Evolutionary conservation across 1,140 invertebrate species (phyloP), one percentile per base, ranked within the genome.

Genomic region (Adoxophyes honmai): DNA sequence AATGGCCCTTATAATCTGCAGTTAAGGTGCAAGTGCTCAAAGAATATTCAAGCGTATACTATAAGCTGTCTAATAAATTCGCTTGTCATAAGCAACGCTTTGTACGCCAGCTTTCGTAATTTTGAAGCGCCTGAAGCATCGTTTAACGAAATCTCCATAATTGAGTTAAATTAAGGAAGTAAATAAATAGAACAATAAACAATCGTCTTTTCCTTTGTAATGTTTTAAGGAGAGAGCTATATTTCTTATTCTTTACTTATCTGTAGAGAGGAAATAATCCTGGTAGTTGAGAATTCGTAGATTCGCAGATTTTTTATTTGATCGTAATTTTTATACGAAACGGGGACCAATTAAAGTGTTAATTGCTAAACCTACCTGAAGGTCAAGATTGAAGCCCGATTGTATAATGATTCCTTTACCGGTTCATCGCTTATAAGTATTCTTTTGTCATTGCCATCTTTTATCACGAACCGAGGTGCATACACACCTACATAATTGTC

Each of bases 161-260:
- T 48, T 48, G 42, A 48, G 18, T 48, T 48, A 48, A 48, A 48
- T 48, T 48, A 48, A 48, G 42, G 21, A 48, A 48, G 42, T 21
- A 48, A 48, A 10, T 33, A 48, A 48, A 48, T 18, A 18, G 21
- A 48, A 48, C 42, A 48, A 48, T 48, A 33, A 36, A 38, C 10
- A 38, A 53, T 53, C 52, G 13, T 53, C 33, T 10, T 34, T 53
- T 53, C 52, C 34, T 18, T 18, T 4, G 42, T 16, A 10, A 34
- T 53, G 34, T 52, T 52, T 52, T 35, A 48, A 6, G 6, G 2
- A 2, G 21, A 28, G 6, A 28, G 2, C 2, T 28, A 2, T 6
- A 28, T 28, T 28, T 28, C 21, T 28, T 28, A 2, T 28, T 28
- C 2, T 28, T 28, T 28, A 28, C 21, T 6, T 28, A 3, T 28